These are phyloP conservation scores for Neosilurus mollespiculum DNA, from an alignment of 2,797 vertebrate genomes.

Conservation along the genomic window DNA sequence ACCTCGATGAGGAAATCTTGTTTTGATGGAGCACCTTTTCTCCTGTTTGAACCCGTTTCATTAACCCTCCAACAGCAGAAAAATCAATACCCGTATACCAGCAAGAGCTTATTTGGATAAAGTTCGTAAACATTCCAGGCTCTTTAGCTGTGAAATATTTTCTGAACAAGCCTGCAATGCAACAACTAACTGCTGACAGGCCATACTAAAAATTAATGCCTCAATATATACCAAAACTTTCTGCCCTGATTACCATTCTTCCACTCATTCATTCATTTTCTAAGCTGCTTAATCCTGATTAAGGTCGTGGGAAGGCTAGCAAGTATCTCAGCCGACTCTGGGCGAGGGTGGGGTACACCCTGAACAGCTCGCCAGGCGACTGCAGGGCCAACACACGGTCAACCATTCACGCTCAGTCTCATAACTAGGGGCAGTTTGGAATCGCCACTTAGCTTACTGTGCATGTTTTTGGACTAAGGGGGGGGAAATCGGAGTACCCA, in stretches of 20 bases:
- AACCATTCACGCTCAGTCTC: too few species aligned
- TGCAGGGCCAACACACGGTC: too few species aligned
- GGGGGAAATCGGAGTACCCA: too few species aligned
- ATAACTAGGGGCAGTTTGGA: too few species aligned
- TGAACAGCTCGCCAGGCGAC: too few species aligned
- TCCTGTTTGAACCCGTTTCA: constrained; percentile 61
- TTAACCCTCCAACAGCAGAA: constrained; percentile 67
- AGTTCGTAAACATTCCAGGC: constrained; percentile 52
- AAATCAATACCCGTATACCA: constrained; percentile 67
- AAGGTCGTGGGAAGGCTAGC: too few species aligned
- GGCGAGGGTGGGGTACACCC: too few species aligned
- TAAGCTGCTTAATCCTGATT: too few species aligned
- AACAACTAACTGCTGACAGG: constrained; percentile 71
- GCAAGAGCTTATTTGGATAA: constrained; percentile 61
- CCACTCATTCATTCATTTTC: too few species aligned
- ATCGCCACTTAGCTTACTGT: too few species aligned
- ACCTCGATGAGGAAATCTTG: constrained; percentile 61
- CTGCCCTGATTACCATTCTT: not conserved
- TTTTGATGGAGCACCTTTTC: constrained; percentile 61
- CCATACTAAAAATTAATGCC: constrained; percentile 56
- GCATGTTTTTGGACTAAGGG: too few species aligned
- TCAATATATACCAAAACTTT: constrained; percentile 35
- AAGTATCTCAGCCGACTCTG: too few species aligned
- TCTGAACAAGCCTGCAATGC: constrained; percentile 54
- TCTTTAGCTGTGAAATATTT: constrained; percentile 61